phyloP scores from a whole-genome alignment of 2,797 vertebrate genomes.

The Picus viridis region DNA sequence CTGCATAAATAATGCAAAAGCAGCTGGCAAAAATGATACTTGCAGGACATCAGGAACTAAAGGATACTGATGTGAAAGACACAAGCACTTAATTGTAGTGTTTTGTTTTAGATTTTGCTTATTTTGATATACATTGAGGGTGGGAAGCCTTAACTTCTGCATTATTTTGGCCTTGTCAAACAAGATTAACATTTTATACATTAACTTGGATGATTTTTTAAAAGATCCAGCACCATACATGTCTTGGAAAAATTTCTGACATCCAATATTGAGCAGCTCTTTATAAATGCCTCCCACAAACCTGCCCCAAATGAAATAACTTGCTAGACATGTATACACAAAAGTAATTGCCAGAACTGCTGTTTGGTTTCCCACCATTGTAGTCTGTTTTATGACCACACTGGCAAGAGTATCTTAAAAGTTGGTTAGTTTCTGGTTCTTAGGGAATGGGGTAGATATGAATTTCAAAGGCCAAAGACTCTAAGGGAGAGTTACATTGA shows the following conservation, averaged over 20 bases:
- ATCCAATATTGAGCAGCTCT: not conserved
- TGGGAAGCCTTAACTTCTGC: not conserved
- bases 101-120: not conserved
- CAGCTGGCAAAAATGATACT: not conserved
- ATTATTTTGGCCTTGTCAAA: not conserved
- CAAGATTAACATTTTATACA: not conserved
- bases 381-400: not conserved
- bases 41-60: not conserved
- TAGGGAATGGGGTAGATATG: not conserved
- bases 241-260: not conserved
- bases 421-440: not conserved
- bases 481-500: not conserved
- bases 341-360: not conserved
- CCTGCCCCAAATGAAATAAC: not conserved
- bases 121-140: not conserved
- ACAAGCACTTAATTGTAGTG: not conserved
- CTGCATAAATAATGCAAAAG: not conserved
- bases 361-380: not conserved
- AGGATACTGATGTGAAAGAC: not conserved
- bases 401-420: not conserved
- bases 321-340: not conserved
- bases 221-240: not conserved
- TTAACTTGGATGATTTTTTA: not conserved
- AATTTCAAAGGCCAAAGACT: not conserved
- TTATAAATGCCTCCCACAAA: not conserved